phyloP scores from a whole-genome alignment of 2,888 invertebrate species.

The Tenthredo amoena region DNA sequence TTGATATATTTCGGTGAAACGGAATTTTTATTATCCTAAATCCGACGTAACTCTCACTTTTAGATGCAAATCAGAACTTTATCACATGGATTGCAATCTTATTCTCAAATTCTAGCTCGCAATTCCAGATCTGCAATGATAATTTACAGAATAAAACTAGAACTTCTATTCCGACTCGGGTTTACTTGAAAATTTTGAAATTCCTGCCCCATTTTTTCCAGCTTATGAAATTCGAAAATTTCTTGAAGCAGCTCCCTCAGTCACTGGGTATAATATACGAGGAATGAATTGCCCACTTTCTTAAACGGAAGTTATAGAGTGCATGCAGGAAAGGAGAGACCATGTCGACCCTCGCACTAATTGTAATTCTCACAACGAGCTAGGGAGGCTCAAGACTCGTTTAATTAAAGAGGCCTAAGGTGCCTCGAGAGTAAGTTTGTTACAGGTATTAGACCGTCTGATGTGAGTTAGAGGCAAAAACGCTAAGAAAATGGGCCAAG shows the following conservation, averaged over 20 bases:
- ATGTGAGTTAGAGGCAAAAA: constrained; percentile 7
- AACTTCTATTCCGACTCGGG: not conserved
- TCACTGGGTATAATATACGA: not conserved
- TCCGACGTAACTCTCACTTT: not conserved
- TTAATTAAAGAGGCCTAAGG: constrained; percentile 45
- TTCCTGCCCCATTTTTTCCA: not conserved
- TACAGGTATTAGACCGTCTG: constrained; percentile 10
- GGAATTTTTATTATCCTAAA: not conserved
- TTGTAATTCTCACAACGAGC: constrained; percentile 44
- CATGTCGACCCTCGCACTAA: not conserved
- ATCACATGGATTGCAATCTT: not conserved
- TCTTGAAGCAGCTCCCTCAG: not conserved
- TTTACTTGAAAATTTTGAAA: not conserved
- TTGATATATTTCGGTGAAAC: not conserved
- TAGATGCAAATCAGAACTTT: not conserved
- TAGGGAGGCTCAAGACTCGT: constrained; percentile 27
- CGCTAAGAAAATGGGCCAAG: not conserved
- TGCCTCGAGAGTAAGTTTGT: constrained; percentile 17
- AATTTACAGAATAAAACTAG: too few relatives aligned
- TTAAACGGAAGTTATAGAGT: not conserved
- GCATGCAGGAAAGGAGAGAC: not conserved
- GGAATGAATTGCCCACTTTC: not conserved
- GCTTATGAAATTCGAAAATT: not conserved
- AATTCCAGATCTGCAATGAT: too few relatives aligned
- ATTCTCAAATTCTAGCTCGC: not conserved